These are phyloP conservation scores for Chymomyza fuscimana DNA, from an alignment of 2,888 invertebrate species.

Conservation along the genomic window DNA sequence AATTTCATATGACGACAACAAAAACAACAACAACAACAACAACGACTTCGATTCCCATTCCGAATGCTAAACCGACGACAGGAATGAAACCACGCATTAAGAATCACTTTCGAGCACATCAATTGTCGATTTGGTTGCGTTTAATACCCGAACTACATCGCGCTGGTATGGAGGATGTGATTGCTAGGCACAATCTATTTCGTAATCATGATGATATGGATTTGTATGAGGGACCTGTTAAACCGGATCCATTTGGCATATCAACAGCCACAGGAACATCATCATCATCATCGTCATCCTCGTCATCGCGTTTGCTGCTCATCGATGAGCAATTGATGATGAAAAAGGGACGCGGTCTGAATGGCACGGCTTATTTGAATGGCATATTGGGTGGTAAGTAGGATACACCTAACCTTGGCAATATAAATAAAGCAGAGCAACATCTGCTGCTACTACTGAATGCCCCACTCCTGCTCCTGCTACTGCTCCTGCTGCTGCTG, in stretches of 20 bases:
- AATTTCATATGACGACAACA: constrained; percentile 5
- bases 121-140: constrained; percentile 96
- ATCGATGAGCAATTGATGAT: constrained; percentile 77
- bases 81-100: constrained; percentile 94
- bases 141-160: constrained; percentile 94
- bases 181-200: constrained; percentile 92
- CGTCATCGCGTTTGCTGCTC: constrained; percentile 74
- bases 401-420: constrained; percentile 13
- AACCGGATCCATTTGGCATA: constrained; percentile 87
- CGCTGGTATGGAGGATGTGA: constrained; percentile 93
- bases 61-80: constrained; percentile 76
- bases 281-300: constrained; percentile 35
- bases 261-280: constrained; percentile 64
- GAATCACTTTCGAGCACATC: constrained; percentile 96
- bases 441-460: neutral
- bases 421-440: constrained; percentile 18
- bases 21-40: constrained; percentile 4
- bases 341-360: constrained; percentile 74
- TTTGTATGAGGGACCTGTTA: constrained; percentile 92
- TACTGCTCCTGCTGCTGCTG: neutral
- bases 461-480: too few relatives aligned
- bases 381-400: constrained; percentile 78
- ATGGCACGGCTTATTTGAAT: constrained; percentile 72
- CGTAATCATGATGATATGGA: constrained; percentile 93
- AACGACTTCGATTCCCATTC: too few relatives aligned